Percentiles rank a stretch among this genome's conserved stretches.
Conservation (phyloP, 2,113 vertebrate genomes). For the Burhinus oedicnemus region DNA sequence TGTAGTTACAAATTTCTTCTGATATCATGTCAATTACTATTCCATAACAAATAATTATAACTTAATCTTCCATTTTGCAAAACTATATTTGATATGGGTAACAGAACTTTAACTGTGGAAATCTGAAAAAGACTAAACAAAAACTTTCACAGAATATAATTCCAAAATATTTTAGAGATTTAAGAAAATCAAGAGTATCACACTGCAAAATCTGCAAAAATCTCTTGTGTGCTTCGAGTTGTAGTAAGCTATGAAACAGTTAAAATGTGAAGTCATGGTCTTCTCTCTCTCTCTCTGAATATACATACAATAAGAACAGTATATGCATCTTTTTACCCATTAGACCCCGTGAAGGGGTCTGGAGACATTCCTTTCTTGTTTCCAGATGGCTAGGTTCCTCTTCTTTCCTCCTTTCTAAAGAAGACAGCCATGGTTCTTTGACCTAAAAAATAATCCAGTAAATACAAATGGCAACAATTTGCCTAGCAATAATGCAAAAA, state of each 20-base stretch:
- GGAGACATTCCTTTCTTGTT: constrained; percentile 35
- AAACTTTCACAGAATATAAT: neutral
- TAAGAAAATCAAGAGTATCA: neutral
- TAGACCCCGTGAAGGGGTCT: neutral
- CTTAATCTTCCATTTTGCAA: neutral
- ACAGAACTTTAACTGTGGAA: neutral
- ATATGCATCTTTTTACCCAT: constrained; percentile 72
- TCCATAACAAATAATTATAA: neutral
- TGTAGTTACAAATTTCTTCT: neutral
- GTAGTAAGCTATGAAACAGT: neutral
- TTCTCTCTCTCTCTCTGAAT: neutral
- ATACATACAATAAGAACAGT: neutral
- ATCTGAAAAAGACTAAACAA: neutral
- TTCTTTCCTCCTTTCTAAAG: constrained; percentile 63
- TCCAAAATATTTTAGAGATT: neutral
- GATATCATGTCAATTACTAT: neutral
- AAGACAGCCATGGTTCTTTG: constrained; percentile 42
- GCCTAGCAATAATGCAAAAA: neutral
- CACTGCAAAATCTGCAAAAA: neutral
- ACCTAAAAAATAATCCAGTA: constrained; percentile 63
- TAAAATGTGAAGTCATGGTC: neutral
- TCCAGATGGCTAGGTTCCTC: constrained; percentile 50
- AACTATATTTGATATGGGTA: neutral
- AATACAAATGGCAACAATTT: neutral
- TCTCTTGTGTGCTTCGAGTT: neutral